These are phyloP conservation scores for Rotaria sp. DNA, from an alignment of 2,888 invertebrate species.

Conservation along the genomic window DNA sequence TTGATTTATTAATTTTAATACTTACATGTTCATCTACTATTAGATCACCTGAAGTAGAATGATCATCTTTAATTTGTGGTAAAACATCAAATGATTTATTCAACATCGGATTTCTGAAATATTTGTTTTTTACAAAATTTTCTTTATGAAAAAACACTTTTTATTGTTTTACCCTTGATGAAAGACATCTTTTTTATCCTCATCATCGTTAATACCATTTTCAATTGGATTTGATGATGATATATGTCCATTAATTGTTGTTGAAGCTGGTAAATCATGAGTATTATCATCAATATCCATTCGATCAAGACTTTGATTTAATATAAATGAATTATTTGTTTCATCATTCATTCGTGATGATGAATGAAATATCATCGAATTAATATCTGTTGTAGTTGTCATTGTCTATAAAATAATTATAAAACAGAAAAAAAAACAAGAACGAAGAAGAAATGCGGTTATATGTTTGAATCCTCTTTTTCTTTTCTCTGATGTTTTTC, in stretches of 20 bases:
- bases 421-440: not conserved
- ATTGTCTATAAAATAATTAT: conserved; percentile 7
- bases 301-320: conserved; percentile 5
- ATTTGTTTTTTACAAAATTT: too few relatives aligned
- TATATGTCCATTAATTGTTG: not conserved
- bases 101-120: not conserved
- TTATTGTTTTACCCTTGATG: not conserved
- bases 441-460: not conserved
- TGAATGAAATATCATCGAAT: not conserved
- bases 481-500: not conserved
- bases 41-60: not conserved
- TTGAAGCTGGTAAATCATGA: not conserved
- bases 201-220: not conserved
- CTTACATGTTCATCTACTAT: not conserved
- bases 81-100: conserved; percentile 24
- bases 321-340: not conserved
- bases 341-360: not conserved
- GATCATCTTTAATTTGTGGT: not conserved
- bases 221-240: not conserved
- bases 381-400: not conserved
- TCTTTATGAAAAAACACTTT: not conserved
- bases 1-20: not conserved
- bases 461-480: not conserved
- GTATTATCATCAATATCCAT: not conserved
- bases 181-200: not conserved